Evolutionary conservation across 2,797 vertebrate genomes (phyloP).

Genomic region (Epinephelus malabaricus): DNA sequence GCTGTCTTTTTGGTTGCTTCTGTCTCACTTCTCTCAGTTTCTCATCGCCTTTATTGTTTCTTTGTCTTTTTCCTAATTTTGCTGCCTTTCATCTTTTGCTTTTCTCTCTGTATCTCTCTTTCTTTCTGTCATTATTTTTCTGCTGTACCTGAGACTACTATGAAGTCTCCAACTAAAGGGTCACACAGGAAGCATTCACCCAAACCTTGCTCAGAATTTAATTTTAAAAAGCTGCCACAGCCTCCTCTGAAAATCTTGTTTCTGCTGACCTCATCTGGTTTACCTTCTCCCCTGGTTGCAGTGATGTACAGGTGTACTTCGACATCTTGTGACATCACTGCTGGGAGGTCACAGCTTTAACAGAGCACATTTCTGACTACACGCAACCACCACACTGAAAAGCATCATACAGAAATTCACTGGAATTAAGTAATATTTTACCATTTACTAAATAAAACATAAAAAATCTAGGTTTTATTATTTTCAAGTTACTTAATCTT

Average conservation of each 20-base stretch:
- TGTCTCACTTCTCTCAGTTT: not conserved
- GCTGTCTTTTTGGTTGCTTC: not conserved
- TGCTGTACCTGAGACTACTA: not conserved
- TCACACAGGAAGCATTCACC: not conserved
- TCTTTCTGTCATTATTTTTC: not conserved
- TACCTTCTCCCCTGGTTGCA: too few species aligned
- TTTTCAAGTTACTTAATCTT: too few species aligned
- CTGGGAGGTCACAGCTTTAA: too few species aligned
- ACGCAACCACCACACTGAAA: not conserved
- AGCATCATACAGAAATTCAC: not conserved
- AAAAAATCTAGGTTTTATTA: too few species aligned
- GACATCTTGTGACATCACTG: too few species aligned
- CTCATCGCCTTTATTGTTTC: not conserved
- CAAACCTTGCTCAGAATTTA: not conserved
- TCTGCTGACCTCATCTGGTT: not conserved
- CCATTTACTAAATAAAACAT: too few species aligned
- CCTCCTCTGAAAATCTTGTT: too few species aligned
- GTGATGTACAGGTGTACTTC: too few species aligned
- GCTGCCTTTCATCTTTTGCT: not conserved
- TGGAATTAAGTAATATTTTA: not conserved
- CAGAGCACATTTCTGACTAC: too few species aligned
- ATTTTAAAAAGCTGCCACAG: not conserved
- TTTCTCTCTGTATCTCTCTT: not conserved
- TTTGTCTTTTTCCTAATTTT: not conserved
- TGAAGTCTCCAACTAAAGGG: not conserved